phyloP scores from a whole-genome alignment of 2,797 vertebrate genomes.

The Craterocephalus amniculus region DNA sequence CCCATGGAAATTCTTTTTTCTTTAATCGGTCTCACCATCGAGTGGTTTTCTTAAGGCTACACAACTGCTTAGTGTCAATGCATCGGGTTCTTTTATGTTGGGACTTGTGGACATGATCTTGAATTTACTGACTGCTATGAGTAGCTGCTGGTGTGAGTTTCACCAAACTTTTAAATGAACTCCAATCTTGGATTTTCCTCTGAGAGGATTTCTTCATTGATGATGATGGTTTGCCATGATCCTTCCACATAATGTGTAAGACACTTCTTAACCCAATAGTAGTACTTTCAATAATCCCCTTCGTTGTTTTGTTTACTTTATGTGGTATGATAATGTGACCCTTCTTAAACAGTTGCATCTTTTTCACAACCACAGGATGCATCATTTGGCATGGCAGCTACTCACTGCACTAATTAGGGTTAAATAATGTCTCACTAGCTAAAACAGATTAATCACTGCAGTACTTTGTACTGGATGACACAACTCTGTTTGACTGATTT shows the following conservation, averaged over 20 bases:
- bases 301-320: not conserved
- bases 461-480: not conserved
- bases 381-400: not conserved
- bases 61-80: not conserved
- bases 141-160: no score
- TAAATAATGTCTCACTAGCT: not conserved
- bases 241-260: not conserved
- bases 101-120: not conserved
- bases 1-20: no score
- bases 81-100: not conserved
- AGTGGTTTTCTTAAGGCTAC: not conserved
- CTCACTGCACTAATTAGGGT: not conserved
- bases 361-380: no score
- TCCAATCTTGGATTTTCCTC: not conserved
- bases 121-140: no score
- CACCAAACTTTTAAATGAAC: no score
- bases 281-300: not conserved
- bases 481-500: not conserved
- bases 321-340: no score
- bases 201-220: not conserved
- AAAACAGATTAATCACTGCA: not conserved
- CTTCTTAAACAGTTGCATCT: not conserved
- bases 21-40: no score
- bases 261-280: not conserved
- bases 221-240: no score